Base-by-base conservation (phyloP, 2,113 vertebrate species). In the Mastomys natalensis region DNA sequence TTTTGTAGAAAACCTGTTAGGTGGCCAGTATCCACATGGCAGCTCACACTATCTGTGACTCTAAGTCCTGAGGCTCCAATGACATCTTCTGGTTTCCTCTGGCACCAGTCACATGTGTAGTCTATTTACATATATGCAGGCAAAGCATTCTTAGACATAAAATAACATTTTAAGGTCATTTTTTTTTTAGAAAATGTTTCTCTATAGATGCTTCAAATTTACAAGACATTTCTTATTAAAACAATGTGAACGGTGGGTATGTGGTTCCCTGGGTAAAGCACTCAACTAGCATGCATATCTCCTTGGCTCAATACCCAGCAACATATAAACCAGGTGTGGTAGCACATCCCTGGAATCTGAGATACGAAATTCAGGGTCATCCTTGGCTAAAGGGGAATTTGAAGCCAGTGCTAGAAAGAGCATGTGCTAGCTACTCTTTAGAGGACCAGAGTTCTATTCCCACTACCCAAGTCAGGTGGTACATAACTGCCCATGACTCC, bases 171-270 rank as follows among this genome's bases (percentile, higher is more conserved):
- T 84, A 62, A 43, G 31, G 17, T 29, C 45, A 34, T 7, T 29
- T 62, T 40, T 37, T 37, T 21, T 48, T 66, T 68, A 51, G 22
- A 53, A 66, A 15, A 73, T 45, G 21, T 43, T 73, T 80, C 48
- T 70, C 85, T 40, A 34, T 0, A 68, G 40, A 26, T 64, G 40
- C 40, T 94, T 93, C 86, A 58, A 80, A 73, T 5, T 82, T n/a
- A 48, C 5, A 82, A 72, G 64, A 66, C 16, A 86, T 53, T 92
- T 53, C 45, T 37, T 78, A 62, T 24, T 91, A 58, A 95, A 96
- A 92, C 66, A 8, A 84, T 4, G 45, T n/a, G 45, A 76, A 48
- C 5, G 60, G 26, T 66, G 26, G 16, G 45, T 12, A n/a, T 26
- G 6, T 17, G 51, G 66, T 22, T 68, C 19, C 16, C 12, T 15